Percentiles rank a stretch among this genome's conserved stretches.
phyloP scores from a whole-genome alignment of 2,113 vertebrate genomes.

The Cryptotis parvus region DNA sequence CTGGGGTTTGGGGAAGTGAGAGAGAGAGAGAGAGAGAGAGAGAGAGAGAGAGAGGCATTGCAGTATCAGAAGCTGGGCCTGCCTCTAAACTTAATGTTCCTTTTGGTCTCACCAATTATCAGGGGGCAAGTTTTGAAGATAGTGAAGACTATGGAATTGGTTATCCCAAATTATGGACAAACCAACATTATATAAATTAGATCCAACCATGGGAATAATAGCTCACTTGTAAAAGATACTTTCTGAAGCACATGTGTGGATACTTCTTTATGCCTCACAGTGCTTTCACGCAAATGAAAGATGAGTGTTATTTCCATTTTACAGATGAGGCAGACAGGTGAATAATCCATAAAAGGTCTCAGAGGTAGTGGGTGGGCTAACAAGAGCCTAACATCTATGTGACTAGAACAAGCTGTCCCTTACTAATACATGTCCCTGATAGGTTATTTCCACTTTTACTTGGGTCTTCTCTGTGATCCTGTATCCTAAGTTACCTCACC shows the following conservation, averaged over 20 bases:
- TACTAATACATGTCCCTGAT: neutral
- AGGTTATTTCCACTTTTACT: neutral
- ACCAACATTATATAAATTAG: slow-evolving; percentile 68
- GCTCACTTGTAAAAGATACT: slow-evolving; percentile 61
- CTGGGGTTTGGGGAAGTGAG: neutral
- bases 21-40: too few relatives aligned
- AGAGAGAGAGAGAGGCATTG: too few relatives aligned
- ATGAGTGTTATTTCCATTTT: neutral
- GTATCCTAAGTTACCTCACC: neutral
- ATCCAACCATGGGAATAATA: slow-evolving; percentile 60
- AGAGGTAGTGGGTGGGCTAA: neutral
- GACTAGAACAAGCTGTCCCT: neutral
- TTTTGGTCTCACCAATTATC: neutral
- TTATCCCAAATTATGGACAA: slow-evolving; percentile 68
- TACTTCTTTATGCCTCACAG: slow-evolving; percentile 48
- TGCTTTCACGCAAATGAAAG: neutral
- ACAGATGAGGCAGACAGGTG: neutral
- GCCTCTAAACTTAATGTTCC: neutral
- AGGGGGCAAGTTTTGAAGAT: slow-evolving; percentile 18
- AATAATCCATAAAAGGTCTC: neutral
- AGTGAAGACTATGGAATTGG: slow-evolving; percentile 55
- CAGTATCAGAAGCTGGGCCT: slow-evolving; percentile 1
- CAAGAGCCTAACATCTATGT: neutral
- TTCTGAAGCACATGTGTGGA: slow-evolving; percentile 5
- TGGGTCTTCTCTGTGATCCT: neutral